phyloP scores from a whole-genome alignment of 2,797 vertebrate genomes.

The Lagodon rhomboides region DNA sequence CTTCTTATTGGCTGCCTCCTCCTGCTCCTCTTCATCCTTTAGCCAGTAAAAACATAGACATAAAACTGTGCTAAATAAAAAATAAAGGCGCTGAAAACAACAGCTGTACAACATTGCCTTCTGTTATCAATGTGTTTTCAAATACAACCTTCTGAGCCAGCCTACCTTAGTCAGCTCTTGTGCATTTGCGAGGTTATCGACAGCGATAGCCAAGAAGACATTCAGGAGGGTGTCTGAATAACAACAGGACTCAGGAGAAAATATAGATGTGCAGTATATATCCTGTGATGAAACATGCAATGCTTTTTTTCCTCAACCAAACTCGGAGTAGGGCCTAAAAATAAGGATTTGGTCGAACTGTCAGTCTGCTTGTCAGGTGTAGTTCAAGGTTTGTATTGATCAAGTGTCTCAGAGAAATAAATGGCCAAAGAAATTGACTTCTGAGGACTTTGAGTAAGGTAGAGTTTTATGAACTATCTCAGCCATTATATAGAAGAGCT shows the following conservation, averaged over 20 bases:
- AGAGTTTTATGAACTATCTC: not conserved
- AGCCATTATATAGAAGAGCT: not conserved
- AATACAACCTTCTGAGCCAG: not conserved
- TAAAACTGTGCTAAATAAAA: not conserved
- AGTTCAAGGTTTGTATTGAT: not conserved
- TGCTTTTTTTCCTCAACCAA: not conserved
- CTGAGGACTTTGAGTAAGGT: not conserved
- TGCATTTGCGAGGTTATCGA: conserved; percentile 98
- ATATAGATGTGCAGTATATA: not conserved
- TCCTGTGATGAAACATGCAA: conserved; percentile 6
- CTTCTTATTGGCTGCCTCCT: conserved; percentile 97
- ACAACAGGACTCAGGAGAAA: conserved; percentile 83
- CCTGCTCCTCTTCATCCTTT: conserved; percentile 98
- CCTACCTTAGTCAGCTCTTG: conserved; percentile 98
- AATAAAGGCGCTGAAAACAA: not conserved
- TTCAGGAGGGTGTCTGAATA: conserved; percentile 95
- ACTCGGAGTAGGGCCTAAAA: not conserved
- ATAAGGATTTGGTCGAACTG: not conserved
- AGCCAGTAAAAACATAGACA: conserved; percentile 25
- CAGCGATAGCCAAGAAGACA: conserved; percentile 98
- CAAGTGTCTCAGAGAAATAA: not conserved
- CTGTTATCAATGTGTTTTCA: not conserved
- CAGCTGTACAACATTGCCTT: not conserved
- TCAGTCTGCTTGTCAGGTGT: not conserved
- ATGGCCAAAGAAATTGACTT: not conserved